Percentiles rank a stretch among this genome's conserved stretches.
These are phyloP conservation scores for Trichonephila clavata DNA, from an alignment of 1,140 invertebrate species.

Conservation along the genomic window DNA sequence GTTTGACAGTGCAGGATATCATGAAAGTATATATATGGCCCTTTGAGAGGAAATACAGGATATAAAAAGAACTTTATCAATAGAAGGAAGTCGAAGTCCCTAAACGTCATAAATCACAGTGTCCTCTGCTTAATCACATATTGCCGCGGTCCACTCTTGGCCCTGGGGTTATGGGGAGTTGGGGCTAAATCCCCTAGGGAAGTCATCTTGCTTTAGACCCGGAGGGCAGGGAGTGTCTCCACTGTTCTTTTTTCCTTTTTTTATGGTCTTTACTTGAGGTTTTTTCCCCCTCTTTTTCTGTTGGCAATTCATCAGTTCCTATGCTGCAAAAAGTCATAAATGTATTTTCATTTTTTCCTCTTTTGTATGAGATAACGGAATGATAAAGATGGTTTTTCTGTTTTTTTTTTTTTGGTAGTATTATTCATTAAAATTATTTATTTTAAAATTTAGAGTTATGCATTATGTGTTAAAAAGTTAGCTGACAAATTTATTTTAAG, in stretches of 20 bases:
- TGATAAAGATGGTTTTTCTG: no score
- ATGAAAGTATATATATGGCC: not conserved
- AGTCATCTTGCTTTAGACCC: not conserved
- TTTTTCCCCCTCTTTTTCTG: no score
- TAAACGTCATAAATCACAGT: constrained; percentile 29
- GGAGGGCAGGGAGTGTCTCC: not conserved
- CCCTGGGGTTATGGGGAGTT: not conserved
- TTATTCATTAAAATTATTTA: no score
- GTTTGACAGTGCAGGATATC: not conserved
- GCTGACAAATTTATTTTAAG: no score
- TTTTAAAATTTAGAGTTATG: no score
- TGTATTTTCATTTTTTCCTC: no score
- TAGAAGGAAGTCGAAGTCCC: not conserved
- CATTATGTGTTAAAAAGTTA: no score
- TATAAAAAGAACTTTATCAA: constrained; percentile 38
- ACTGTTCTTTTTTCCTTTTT: no score
- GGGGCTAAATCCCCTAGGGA: not conserved
- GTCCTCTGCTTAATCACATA: constrained; percentile 30
- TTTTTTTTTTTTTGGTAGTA: no score
- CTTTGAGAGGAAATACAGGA: constrained; percentile 18
- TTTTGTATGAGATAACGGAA: no score
- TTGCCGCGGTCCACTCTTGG: not conserved
- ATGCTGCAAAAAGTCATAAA: not conserved
- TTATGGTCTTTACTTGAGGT: not conserved
- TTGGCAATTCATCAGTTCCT: not conserved